phyloP scores from a whole-genome alignment of 2,888 invertebrate genomes.

The Chouioia cunea region DNA sequence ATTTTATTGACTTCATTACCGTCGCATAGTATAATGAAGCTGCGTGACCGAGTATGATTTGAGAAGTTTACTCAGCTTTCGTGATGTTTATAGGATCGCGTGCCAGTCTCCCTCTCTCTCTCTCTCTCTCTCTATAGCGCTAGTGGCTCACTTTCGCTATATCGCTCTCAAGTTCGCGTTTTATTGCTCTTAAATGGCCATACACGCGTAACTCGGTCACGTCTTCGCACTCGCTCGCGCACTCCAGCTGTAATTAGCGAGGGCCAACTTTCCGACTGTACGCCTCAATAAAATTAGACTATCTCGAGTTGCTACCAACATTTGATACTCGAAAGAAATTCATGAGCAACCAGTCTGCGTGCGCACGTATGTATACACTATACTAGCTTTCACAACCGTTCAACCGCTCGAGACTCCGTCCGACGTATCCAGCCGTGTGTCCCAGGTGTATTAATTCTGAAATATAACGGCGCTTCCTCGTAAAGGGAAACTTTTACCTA shows the following conservation, averaged over 20 bases:
- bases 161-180: conserved; percentile 40
- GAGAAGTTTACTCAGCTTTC: conserved; percentile 23
- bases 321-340: neutral
- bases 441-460: conserved; percentile 28
- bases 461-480: neutral
- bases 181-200: conserved; percentile 52
- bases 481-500: conserved; percentile 12
- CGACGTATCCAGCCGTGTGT: too few species aligned
- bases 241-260: conserved; percentile 35
- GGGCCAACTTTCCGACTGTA: neutral
- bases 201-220: conserved; percentile 59
- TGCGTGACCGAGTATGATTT: conserved; percentile 44
- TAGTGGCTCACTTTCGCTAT: conserved; percentile 45
- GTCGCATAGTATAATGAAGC: conserved; percentile 27
- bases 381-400: too few species aligned
- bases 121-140: conserved; percentile 43
- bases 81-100: conserved; percentile 45
- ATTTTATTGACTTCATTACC: conserved; percentile 41
- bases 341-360: neutral
- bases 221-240: conserved; percentile 31
- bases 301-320: conserved; percentile 29
- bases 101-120: conserved; percentile 42
- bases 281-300: conserved; percentile 26
- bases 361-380: too few species aligned
- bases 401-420: too few species aligned